These are phyloP conservation scores for Mixornis gularis DNA, from an alignment of 2,113 vertebrate species.

Conservation along the genomic window DNA sequence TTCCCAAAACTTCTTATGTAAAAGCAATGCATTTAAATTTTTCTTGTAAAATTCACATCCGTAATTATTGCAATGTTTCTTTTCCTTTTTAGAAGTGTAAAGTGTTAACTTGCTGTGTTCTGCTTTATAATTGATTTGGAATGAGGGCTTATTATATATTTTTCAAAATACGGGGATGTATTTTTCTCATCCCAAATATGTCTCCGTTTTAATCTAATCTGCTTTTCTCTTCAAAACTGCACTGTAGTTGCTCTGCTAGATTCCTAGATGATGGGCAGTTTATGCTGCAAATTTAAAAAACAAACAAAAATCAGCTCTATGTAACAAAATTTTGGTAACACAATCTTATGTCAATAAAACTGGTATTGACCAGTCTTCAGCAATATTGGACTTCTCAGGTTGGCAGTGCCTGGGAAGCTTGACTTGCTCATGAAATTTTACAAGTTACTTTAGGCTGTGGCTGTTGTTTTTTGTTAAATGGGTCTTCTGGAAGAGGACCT, in stretches of 20 bases:
- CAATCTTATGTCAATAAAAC: neutral
- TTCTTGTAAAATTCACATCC: neutral
- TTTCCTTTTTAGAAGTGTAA: neutral
- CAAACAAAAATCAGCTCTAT: neutral
- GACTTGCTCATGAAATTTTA: neutral
- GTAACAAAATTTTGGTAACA: neutral
- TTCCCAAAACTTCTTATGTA: neutral
- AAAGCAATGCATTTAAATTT: neutral
- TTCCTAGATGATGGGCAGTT: neutral
- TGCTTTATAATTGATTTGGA: neutral
- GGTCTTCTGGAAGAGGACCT: neutral
- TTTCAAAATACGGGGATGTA: neutral
- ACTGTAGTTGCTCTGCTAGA: neutral
- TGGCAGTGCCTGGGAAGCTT: neutral
- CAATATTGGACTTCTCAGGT: neutral
- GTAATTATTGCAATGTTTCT: neutral
- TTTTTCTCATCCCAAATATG: neutral
- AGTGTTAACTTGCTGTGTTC: neutral
- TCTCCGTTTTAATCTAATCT: neutral
- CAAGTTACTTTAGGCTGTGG: neutral
- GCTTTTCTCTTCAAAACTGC: neutral
- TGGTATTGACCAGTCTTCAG: neutral
- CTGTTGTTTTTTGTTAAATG: neutral
- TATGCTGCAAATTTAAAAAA: neutral
- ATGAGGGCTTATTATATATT: neutral